These are phyloP conservation scores for Drosophila bipectinata DNA, from an alignment of 1,140 invertebrate species.

Conservation along the genomic window DNA sequence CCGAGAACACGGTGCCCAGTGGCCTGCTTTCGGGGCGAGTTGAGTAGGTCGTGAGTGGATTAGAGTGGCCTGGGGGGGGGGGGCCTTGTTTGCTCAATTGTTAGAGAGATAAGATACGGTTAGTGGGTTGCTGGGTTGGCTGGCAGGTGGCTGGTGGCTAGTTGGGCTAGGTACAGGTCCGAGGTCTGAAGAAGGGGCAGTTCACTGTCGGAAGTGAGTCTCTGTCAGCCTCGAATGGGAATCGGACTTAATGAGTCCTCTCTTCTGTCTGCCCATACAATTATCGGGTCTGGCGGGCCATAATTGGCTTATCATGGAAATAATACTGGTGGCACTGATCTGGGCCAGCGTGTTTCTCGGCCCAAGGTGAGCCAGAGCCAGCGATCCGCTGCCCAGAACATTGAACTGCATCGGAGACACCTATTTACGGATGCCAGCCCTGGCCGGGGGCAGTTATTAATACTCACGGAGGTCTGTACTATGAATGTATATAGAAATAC, in stretches of 20 bases:
- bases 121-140: background rate
- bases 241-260: slow-evolving; percentile 14
- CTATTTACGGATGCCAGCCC: too few species aligned
- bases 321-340: slow-evolving; percentile 27
- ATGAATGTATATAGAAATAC: too few species aligned
- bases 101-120: slow-evolving; percentile 26
- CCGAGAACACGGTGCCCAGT: background rate
- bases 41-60: slow-evolving; percentile 41
- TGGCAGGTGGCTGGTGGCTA: too few species aligned
- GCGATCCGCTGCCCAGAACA: slow-evolving; percentile 26
- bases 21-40: slow-evolving; percentile 16
- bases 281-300: slow-evolving; percentile 39
- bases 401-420: slow-evolving; percentile 27
- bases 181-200: background rate
- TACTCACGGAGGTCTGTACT: too few species aligned
- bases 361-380: too few species aligned
- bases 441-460: too few species aligned
- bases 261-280: slow-evolving; percentile 29
- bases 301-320: slow-evolving; percentile 58
- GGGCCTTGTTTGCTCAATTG: slow-evolving; percentile 28
- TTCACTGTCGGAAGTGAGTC: background rate
- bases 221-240: slow-evolving; percentile 5
- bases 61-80: background rate
- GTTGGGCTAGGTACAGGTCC: slow-evolving; percentile 13
- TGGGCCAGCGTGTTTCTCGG: background rate